Conservation (phyloP, 2,888 invertebrate species). For the Thyatira batis region DNA sequence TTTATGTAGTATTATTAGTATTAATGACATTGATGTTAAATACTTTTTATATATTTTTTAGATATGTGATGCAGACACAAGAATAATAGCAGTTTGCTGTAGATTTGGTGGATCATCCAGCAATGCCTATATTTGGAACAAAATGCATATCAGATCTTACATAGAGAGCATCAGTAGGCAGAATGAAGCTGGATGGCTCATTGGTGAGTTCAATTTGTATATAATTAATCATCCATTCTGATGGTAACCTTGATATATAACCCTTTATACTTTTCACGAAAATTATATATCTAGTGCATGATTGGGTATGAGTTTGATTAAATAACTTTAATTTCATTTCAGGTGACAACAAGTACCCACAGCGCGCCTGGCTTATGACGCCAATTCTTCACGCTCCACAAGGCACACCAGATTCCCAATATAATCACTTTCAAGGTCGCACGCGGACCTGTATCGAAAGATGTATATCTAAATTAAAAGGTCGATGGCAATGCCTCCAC, state of each 20-base stretch:
- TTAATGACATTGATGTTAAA: background rate
- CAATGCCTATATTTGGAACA: slow-evolving; percentile 55
- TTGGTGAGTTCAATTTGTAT: slow-evolving; percentile 33
- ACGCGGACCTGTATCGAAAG: slow-evolving; percentile 52
- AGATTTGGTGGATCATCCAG: slow-evolving; percentile 54
- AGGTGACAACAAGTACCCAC: slow-evolving; percentile 57
- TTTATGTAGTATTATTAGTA: background rate
- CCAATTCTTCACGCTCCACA: slow-evolving; percentile 51
- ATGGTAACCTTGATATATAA: no score
- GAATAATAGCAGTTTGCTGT: slow-evolving; percentile 57
- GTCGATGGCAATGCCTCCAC: slow-evolving; percentile 54
- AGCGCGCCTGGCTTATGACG: slow-evolving; percentile 60
- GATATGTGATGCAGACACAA: slow-evolving; percentile 58
- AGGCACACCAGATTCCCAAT: slow-evolving; percentile 57
- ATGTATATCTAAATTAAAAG: slow-evolving; percentile 54
- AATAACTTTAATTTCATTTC: slow-evolving; percentile 16
- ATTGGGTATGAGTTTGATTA: no score
- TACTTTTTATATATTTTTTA: slow-evolving; percentile 24
- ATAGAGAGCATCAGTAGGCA: slow-evolving; percentile 50
- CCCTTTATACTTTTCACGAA: no score
- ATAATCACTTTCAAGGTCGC: slow-evolving; percentile 55
- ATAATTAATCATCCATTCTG: background rate
- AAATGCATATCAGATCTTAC: slow-evolving; percentile 48
- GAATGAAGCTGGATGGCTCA: slow-evolving; percentile 57
- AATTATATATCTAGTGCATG: no score